phyloP scores from a whole-genome alignment of 2,113 vertebrate genomes.

The Dipodomys stephensi region DNA sequence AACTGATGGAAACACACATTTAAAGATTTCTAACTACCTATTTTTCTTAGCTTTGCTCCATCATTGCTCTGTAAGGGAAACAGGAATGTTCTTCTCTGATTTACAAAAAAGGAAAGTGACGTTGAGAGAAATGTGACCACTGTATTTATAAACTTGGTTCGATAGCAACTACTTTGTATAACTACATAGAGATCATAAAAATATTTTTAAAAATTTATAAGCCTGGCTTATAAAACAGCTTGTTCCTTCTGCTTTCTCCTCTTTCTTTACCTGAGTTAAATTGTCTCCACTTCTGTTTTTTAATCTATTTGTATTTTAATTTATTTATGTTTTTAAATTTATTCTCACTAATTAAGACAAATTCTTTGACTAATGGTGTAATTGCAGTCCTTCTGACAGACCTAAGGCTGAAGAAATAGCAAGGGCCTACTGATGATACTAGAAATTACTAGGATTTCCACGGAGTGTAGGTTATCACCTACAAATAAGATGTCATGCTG shows the following conservation, averaged over 20 bases:
- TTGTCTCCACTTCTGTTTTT: not conserved
- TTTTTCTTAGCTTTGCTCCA: slow-evolving; percentile 45
- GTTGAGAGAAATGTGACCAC: not conserved
- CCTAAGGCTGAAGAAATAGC: slow-evolving; percentile 24
- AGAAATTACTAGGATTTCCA: not conserved
- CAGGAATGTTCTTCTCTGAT: not conserved
- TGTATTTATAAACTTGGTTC: too few relatives aligned
- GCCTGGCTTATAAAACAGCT: not conserved
- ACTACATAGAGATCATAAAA: too few relatives aligned
- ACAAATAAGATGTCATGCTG: slow-evolving; percentile 26
- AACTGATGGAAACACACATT: not conserved
- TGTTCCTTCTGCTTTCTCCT: not conserved
- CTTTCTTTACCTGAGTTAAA: slow-evolving; percentile 32
- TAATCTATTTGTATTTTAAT: not conserved
- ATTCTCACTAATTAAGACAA: not conserved
- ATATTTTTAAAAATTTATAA: not conserved
- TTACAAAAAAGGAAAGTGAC: not conserved
- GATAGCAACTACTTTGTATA: too few relatives aligned
- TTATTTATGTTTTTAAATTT: not conserved
- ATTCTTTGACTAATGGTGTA: not conserved
- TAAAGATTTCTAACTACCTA: not conserved
- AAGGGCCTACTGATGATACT: not conserved
- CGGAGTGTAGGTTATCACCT: not conserved
- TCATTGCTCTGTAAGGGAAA: not conserved
- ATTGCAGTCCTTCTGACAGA: slow-evolving; percentile 1